Percentiles rank a stretch among this genome's conserved stretches.
phyloP scores from a whole-genome alignment of 2,888 invertebrate genomes.

The Mechanitis mazaeus region DNA sequence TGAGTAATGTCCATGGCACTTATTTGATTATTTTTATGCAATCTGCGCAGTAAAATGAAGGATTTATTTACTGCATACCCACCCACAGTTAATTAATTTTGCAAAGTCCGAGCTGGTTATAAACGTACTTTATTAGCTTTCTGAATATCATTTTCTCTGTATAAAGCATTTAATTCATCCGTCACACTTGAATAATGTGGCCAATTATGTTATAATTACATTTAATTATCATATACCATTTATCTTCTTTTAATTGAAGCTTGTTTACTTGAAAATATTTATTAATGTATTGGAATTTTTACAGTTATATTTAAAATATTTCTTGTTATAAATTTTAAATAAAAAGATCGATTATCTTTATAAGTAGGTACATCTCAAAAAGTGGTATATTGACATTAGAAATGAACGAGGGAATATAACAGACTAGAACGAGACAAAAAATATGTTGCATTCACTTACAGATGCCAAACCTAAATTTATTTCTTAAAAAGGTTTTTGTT shows the following conservation, averaged over 20 bases:
- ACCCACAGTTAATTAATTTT: slow-evolving; percentile 68
- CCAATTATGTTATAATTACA: slow-evolving; percentile 2
- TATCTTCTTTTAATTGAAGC: neutral
- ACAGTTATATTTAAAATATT: no score
- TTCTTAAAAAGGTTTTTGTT: no score
- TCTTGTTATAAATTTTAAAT: no score
- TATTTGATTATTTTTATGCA: slow-evolving; percentile 76
- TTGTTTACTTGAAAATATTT: neutral
- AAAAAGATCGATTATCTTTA: no score
- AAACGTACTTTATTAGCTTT: slow-evolving; percentile 29
- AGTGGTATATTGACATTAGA: no score
- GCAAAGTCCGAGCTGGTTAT: slow-evolving; percentile 32
- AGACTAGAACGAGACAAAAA: no score
- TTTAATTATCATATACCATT: neutral
- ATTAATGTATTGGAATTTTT: no score
- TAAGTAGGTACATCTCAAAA: no score
- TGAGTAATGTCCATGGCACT: slow-evolving; percentile 73
- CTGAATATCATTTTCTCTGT: slow-evolving; percentile 26
- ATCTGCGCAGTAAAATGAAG: slow-evolving; percentile 70
- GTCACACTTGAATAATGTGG: neutral
- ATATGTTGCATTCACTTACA: no score
- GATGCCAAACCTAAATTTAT: no score
- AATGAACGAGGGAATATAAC: no score
- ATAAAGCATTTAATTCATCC: slow-evolving; percentile 3
- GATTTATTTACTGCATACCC: slow-evolving; percentile 63